Evolutionary conservation across 1,140 invertebrate species (phyloP).

Genomic region (Forficula auricularia): DNA sequence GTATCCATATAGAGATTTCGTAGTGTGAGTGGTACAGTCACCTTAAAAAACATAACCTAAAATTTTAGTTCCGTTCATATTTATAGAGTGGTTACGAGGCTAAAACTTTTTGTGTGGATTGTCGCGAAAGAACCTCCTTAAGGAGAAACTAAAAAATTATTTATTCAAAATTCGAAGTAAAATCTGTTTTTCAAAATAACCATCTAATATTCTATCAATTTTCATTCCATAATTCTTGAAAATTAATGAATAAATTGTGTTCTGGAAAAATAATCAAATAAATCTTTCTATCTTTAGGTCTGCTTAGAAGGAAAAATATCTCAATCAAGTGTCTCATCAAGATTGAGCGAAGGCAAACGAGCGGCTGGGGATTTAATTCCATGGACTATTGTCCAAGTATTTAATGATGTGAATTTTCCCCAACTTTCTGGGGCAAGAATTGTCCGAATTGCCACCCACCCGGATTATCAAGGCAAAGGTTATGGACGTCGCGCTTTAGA

Average conservation of each 20-base stretch:
- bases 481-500: constrained; percentile 77
- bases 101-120: no score
- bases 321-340: constrained; percentile 55
- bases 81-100: no score
- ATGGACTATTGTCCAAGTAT: constrained; percentile 95
- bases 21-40: no score
- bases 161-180: no score
- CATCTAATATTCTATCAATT: no score
- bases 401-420: constrained; percentile 85
- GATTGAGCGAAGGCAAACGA: constrained; percentile 65
- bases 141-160: no score
- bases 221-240: background rate
- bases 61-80: no score
- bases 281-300: constrained; percentile 34
- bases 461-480: constrained; percentile 95
- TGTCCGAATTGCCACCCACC: constrained; percentile 94
- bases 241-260: constrained; percentile 3
- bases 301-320: constrained; percentile 92
- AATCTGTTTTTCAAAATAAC: no score
- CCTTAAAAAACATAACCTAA: no score
- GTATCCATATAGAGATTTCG: no score
- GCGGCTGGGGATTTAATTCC: constrained; percentile 94
- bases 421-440: constrained; percentile 76
- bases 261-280: constrained; percentile 7
- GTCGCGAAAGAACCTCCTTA: no score